Percentiles rank a stretch among this genome's conserved stretches.
Evolutionary conservation across 2,888 invertebrate species (phyloP).

Genomic region (Platynereis dumerilii): DNA sequence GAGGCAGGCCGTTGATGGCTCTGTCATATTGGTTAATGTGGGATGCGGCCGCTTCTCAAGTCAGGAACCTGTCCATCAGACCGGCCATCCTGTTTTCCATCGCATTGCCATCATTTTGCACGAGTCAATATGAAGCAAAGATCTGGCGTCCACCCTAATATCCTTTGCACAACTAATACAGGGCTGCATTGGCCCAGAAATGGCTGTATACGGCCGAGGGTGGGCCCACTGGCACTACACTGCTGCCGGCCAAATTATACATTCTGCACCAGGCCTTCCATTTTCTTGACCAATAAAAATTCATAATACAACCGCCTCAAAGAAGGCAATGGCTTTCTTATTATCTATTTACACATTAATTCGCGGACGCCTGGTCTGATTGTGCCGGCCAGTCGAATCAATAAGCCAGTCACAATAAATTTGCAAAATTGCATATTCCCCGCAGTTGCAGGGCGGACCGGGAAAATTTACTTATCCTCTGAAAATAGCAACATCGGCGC

Average conservation of each 20-base stretch:
- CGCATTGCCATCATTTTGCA: no score
- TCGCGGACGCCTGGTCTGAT: conserved; percentile 1
- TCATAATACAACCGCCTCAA: conserved; percentile 5
- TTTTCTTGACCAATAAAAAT: conserved; percentile 11
- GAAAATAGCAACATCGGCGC: conserved; percentile 3
- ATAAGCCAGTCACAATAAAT: conserved; percentile 10
- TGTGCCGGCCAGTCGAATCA: conserved; percentile 4
- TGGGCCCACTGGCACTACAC: no score
- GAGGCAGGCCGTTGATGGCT: no score
- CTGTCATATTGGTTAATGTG: no score
- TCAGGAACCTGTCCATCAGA: no score
- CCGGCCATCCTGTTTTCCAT: no score
- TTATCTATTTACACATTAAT: conserved; percentile 10
- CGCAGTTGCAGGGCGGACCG: not conserved
- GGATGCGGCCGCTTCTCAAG: no score
- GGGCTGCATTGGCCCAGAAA: no score
- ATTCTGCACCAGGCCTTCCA: conserved; percentile 6
- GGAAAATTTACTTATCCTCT: conserved; percentile 10
- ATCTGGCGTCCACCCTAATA: no score
- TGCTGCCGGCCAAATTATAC: not conserved
- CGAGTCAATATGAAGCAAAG: no score
- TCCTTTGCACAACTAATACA: no score
- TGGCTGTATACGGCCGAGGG: no score
- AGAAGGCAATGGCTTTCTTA: conserved; percentile 9
- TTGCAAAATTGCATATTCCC: conserved; percentile 10